These are phyloP conservation scores for Cryptus viduatorius DNA, from an alignment of 2,888 invertebrate genomes.

Conservation along the genomic window DNA sequence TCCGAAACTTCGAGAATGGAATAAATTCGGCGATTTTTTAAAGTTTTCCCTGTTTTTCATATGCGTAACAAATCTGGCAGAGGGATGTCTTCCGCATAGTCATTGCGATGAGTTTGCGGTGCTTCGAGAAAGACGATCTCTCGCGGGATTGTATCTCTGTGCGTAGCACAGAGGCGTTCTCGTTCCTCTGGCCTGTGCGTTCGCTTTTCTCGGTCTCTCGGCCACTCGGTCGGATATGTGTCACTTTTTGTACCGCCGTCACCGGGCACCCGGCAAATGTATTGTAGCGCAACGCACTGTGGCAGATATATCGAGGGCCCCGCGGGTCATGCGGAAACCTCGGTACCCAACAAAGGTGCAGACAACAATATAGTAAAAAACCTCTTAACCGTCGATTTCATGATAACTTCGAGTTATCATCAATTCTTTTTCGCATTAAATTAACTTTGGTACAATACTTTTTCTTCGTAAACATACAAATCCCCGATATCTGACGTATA, in stretches of 20 bases:
- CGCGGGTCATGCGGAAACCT: not conserved
- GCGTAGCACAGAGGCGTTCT: slow-evolving; percentile 20
- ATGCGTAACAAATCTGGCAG: too few species aligned
- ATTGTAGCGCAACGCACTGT: slow-evolving; percentile 38
- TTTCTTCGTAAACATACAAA: too few species aligned
- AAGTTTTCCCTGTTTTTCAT: too few species aligned
- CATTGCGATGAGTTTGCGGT: not conserved
- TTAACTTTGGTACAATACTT: too few species aligned
- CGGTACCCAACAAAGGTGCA: not conserved
- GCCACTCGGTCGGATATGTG: slow-evolving; percentile 70
- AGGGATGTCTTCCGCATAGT: not conserved
- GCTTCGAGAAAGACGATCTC: not conserved
- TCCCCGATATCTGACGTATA: too few species aligned
- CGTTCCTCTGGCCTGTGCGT: slow-evolving; percentile 36
- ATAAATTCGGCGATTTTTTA: too few species aligned
- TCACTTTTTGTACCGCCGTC: slow-evolving; percentile 70
- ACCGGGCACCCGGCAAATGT: slow-evolving; percentile 34
- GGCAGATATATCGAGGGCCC: not conserved
- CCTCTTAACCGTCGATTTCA: not conserved
- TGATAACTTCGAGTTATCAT: not conserved
- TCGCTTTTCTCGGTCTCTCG: slow-evolving; percentile 61
- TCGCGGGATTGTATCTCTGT: not conserved
- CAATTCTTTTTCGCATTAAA: too few species aligned
- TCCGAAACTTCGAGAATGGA: too few species aligned
- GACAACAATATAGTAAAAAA: not conserved